These are phyloP conservation scores for Drosophila neonasuta DNA, from an alignment of 2,888 invertebrate genomes.

Conservation along the genomic window DNA sequence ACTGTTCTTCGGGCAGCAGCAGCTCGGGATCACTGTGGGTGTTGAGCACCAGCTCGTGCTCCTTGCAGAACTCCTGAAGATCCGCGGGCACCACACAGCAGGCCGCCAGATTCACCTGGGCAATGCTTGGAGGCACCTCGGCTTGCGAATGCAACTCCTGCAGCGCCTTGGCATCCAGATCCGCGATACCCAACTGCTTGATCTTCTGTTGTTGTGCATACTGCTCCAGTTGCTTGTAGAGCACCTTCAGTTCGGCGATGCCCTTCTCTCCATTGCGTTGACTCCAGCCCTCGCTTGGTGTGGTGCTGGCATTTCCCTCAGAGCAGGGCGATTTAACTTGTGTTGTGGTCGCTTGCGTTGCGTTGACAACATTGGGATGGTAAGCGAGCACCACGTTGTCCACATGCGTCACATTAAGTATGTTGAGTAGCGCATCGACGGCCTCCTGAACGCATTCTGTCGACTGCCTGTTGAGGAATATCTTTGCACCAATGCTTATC, in stretches of 20 bases:
- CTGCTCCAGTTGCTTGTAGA: conserved; percentile 91
- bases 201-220: conserved; percentile 86
- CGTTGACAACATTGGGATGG: conserved; percentile 83
- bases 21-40: conserved; percentile 96
- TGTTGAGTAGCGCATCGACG: conserved; percentile 87
- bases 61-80: conserved; percentile 93
- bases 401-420: conserved; percentile 87
- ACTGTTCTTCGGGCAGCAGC: conserved; percentile 84
- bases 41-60: conserved; percentile 94
- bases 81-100: conserved; percentile 97
- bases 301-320: conserved; percentile 49
- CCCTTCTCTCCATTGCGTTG: conserved; percentile 82
- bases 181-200: conserved; percentile 91
- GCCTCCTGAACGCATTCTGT: conserved; percentile 87
- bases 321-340: conserved; percentile 39
- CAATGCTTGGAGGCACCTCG: conserved; percentile 91
- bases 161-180: conserved; percentile 92
- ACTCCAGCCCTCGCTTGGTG: conserved; percentile 81
- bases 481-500: conserved; percentile 92
- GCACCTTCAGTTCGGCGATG: conserved; percentile 86
- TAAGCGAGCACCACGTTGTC: conserved; percentile 93
- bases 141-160: conserved; percentile 90
- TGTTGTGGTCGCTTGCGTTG: conserved; percentile 54
- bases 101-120: conserved; percentile 95
- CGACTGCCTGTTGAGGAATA: conserved; percentile 90